A percentile compares a stretch with the other conserved stretches of the same genome.
phyloP scores from a whole-genome alignment of 2,797 vertebrate genomes.

The Spondyliosoma cantharus region DNA sequence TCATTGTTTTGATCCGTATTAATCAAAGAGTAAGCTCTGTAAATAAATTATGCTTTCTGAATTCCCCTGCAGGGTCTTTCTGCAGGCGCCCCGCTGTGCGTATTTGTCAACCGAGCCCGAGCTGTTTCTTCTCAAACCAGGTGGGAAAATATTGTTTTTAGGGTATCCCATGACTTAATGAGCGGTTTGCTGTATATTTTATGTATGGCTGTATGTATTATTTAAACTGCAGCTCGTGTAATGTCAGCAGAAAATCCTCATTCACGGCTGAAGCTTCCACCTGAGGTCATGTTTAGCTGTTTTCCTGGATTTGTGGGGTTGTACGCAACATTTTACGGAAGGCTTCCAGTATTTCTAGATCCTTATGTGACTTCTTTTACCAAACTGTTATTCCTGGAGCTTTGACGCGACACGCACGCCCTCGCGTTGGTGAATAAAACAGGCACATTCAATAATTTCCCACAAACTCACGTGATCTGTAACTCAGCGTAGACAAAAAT shows the following conservation, averaged over 20 bases:
- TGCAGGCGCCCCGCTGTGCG: conserved; percentile 24
- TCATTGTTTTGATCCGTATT: conserved; percentile 69
- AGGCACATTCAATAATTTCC: too few species aligned
- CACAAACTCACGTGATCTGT: neutral
- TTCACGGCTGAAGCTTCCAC: neutral
- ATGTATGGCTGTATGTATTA: conserved; percentile 11
- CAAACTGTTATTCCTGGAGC: neutral
- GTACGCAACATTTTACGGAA: neutral
- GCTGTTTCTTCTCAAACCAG: conserved; percentile 12
- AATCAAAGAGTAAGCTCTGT: conserved; percentile 64
- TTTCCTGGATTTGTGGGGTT: too few species aligned
- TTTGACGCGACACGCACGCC: neutral
- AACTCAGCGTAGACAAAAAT: neutral
- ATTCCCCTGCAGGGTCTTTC: conserved; percentile 55
- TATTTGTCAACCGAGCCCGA: conserved; percentile 56
- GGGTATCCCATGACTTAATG: neutral
- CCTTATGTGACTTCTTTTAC: neutral
- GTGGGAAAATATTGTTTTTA: neutral
- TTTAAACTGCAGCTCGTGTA: conserved; percentile 16
- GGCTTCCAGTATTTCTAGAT: neutral
- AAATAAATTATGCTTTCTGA: conserved; percentile 67
- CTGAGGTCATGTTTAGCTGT: neutral
- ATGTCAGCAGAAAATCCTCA: conserved; percentile 27
- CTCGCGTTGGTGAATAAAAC: neutral
- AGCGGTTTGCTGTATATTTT: neutral